A percentile compares a stretch with the other conserved stretches of the same genome.
phyloP scores from a whole-genome alignment of 1,140 invertebrate genomes.

The Atta colombica region DNA sequence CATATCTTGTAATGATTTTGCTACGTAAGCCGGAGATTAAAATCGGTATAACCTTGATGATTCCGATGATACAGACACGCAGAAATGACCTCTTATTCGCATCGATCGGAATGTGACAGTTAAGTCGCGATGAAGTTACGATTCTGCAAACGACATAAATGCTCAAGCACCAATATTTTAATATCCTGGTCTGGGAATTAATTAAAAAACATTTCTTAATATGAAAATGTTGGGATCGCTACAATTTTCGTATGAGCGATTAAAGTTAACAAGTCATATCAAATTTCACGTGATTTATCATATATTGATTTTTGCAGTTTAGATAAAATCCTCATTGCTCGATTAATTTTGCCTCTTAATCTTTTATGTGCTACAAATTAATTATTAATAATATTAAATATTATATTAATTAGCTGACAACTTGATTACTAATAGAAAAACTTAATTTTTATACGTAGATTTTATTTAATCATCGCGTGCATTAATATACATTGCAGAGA shows the following conservation, averaged over 20 bases:
- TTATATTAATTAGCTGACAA: background rate
- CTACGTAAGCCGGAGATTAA: background rate
- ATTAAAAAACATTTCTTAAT: background rate
- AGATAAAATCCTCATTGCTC: background rate
- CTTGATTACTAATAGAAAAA: background rate
- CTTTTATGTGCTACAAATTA: background rate
- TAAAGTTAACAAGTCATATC: background rate
- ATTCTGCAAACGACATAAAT: background rate
- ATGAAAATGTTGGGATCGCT: background rate
- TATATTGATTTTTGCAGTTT: background rate
- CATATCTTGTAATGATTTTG: background rate
- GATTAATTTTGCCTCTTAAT: background rate
- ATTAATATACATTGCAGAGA: background rate
- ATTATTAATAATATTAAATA: too few relatives aligned
- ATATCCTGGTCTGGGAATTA: background rate
- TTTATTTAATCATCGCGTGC: background rate
- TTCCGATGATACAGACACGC: background rate
- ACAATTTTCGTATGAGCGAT: background rate
- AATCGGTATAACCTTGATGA: constrained; percentile 13
- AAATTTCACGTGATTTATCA: background rate
- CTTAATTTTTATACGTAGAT: background rate
- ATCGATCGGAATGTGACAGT: background rate
- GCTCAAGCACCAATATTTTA: background rate
- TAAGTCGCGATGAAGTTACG: background rate
- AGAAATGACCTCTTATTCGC: background rate